Conservation (phyloP, 2,113 vertebrate genomes). For the Pungitius pungitius region DNA sequence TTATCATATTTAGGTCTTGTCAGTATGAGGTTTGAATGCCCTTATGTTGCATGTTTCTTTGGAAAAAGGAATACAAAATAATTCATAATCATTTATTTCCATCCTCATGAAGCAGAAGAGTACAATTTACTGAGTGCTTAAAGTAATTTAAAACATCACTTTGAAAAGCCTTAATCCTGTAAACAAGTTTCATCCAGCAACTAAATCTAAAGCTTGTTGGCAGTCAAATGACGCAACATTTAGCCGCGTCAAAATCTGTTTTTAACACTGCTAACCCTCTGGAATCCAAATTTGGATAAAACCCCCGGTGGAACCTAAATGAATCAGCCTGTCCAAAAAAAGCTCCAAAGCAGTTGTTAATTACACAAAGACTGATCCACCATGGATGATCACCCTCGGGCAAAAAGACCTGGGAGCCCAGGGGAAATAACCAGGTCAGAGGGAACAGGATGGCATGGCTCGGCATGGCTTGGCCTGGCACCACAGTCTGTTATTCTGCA, state of each 20-base stretch:
- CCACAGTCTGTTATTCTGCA: slow-evolving; percentile 31
- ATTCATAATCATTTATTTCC: background rate
- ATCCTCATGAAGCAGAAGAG: background rate
- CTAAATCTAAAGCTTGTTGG: slow-evolving; percentile 31
- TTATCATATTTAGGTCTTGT: background rate
- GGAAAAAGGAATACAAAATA: slow-evolving; percentile 13
- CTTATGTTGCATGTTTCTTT: background rate
- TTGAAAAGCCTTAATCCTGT: slow-evolving; percentile 24
- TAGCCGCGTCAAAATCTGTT: slow-evolving; percentile 16
- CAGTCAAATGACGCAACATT: slow-evolving; percentile 32
- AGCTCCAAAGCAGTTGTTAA: slow-evolving; percentile 52
- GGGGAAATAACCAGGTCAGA: slow-evolving; percentile 54
- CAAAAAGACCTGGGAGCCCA: slow-evolving; percentile 15
- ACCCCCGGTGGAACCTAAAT: slow-evolving; percentile 19
- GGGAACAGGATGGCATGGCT: slow-evolving; percentile 34
- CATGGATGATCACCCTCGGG: slow-evolving; percentile 43
- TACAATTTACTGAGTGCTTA: background rate
- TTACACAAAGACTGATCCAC: slow-evolving; percentile 56
- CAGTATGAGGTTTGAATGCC: slow-evolving; percentile 5
- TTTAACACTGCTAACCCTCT: slow-evolving; percentile 17
- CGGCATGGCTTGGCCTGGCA: slow-evolving; percentile 37
- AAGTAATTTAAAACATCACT: slow-evolving; percentile 24
- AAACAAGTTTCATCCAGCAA: slow-evolving; percentile 8
- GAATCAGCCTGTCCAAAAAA: slow-evolving; percentile 31
- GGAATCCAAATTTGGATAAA: slow-evolving; percentile 51